A percentile compares a stretch with the other conserved stretches of the same genome.
Conservation (phyloP, 2,797 vertebrate genomes). For the Hapalemur alaotrensis region DNA sequence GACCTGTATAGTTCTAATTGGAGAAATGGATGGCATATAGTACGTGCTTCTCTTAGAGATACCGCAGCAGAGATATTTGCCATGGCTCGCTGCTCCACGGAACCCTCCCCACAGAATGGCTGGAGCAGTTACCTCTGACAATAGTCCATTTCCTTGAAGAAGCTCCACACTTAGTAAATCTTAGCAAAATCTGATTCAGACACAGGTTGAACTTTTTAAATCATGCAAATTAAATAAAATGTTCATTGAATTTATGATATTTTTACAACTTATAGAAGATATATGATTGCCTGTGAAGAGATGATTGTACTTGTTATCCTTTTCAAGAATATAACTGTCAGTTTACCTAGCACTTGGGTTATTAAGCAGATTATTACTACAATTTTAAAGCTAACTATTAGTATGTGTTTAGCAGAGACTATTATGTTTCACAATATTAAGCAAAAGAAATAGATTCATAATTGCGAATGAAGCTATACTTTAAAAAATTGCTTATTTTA, state of each 20-base stretch:
- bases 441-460: conserved; percentile 40
- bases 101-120: rapidly evolving
- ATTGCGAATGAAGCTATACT: conserved; percentile 34
- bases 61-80: neutral
- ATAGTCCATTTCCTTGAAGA: conserved; percentile 34
- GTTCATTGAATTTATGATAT: neutral
- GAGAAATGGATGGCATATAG: neutral
- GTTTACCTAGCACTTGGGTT: neutral
- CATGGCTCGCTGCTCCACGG: neutral
- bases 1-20: neutral
- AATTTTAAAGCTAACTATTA: conserved; percentile 31
- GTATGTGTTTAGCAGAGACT: neutral
- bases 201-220: conserved; percentile 41
- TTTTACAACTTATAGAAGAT: neutral
- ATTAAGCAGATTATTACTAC: conserved; percentile 14
- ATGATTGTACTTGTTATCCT: neutral
- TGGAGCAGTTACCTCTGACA: conserved; percentile 37
- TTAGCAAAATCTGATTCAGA: conserved; percentile 60
- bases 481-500: conserved; percentile 33
- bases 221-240: conserved; percentile 53
- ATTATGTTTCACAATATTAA: neutral
- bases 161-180: neutral
- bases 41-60: neutral
- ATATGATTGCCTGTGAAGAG: neutral
- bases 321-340: neutral